These are phyloP conservation scores for Podarcis muralis DNA, from an alignment of 2,113 vertebrate genomes.

Conservation along the genomic window DNA sequence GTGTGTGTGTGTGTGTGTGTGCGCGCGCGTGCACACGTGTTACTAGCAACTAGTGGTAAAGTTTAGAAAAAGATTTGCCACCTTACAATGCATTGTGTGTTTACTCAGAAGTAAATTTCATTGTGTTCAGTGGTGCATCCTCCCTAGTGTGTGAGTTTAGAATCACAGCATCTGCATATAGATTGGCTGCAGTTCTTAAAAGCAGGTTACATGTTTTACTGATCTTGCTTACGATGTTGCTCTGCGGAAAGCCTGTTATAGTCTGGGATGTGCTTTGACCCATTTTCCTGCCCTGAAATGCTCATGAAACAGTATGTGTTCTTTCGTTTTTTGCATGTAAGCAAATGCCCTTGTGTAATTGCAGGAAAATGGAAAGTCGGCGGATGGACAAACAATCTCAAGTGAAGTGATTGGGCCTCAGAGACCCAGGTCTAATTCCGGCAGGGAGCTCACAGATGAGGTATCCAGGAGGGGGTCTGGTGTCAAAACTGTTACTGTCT, in stretches of 20 bases:
- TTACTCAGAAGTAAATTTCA: not conserved
- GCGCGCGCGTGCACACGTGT: not conserved
- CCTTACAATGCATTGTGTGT: not conserved
- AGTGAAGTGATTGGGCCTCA: slow-evolving; percentile 88
- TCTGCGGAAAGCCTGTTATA: too few relatives aligned
- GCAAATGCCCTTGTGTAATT: slow-evolving; percentile 41
- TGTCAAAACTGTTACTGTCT: not conserved
- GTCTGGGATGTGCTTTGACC: not conserved
- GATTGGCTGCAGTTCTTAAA: not conserved
- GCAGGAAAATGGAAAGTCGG: slow-evolving; percentile 89
- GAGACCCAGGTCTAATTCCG: slow-evolving; percentile 94
- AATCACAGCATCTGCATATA: too few relatives aligned
- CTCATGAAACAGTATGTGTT: not conserved
- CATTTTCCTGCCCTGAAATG: not conserved
- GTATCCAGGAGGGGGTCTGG: slow-evolving; percentile 66
- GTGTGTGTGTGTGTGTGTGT: too few relatives aligned
- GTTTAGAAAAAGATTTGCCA: not conserved
- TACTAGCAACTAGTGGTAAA: too few relatives aligned
- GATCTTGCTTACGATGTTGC: not conserved
- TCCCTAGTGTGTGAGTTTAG: too few relatives aligned
- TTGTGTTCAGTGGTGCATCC: not conserved
- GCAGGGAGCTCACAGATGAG: slow-evolving; percentile 97
- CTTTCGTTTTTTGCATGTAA: not conserved
- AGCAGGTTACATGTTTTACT: not conserved
- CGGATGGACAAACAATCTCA: slow-evolving; percentile 81